phyloP scores from a whole-genome alignment of 2,113 vertebrate genomes.

The Mesitornis unicolor region DNA sequence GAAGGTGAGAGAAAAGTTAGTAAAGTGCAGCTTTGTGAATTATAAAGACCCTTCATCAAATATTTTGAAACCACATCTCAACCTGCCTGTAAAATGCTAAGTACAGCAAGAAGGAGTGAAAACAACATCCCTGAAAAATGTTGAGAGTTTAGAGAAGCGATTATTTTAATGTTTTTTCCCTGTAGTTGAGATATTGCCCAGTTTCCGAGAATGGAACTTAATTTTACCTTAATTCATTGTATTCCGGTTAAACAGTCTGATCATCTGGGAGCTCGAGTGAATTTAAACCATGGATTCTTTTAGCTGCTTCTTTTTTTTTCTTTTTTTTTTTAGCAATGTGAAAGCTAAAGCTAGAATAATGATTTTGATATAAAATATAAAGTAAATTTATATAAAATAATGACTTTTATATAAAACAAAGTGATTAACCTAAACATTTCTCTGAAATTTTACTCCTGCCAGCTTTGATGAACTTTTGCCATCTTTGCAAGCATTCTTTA shows the following conservation, averaged over 20 bases:
- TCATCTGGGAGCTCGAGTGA: background rate
- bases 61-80: background rate
- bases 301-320: background rate
- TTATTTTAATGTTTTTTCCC: rapidly evolving
- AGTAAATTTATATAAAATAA: no score
- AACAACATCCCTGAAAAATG: background rate
- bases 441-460: background rate
- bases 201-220: background rate
- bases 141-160: background rate
- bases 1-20: background rate
- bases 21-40: background rate
- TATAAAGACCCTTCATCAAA: background rate
- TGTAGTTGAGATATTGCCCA: rapidly evolving
- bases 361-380: no score
- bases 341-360: background rate
- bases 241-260: background rate
- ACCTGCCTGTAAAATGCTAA: background rate
- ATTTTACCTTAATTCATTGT: background rate
- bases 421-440: rapidly evolving
- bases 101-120: background rate
- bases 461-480: background rate
- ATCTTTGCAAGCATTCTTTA: background rate
- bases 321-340: background rate
- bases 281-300: background rate
- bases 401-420: background rate